Conservation (phyloP, 2,113 vertebrate genomes). For the Tachysurus fulvidraco region DNA sequence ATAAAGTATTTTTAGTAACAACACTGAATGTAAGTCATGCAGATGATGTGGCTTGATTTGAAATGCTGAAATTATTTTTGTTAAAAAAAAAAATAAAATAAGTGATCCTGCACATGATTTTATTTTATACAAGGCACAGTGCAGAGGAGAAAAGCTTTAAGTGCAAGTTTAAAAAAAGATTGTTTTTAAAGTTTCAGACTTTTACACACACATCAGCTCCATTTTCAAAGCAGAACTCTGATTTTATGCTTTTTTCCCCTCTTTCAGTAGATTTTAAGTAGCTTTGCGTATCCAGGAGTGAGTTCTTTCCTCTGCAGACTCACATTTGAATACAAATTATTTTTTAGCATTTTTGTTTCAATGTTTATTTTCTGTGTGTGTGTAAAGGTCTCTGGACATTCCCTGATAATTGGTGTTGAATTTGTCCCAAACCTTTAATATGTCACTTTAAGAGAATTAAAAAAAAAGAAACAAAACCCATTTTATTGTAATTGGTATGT, state of each 20-base stretch:
- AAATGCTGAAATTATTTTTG: conserved; percentile 83
- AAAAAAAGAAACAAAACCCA: conserved; percentile 59
- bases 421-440: conserved; percentile 64
- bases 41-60: conserved; percentile 77
- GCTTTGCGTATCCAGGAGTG: too few relatives aligned
- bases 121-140: too few relatives aligned
- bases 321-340: not conserved
- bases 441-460: conserved; percentile 61
- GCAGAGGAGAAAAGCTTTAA: too few relatives aligned
- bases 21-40: conserved; percentile 85
- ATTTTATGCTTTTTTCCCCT: not conserved
- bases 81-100: conserved; percentile 62
- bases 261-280: too few relatives aligned
- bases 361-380: conserved; percentile 44
- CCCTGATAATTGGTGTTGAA: conserved; percentile 70
- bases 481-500: conserved; percentile 59
- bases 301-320: too few relatives aligned
- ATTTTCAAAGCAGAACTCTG: not conserved
- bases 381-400: conserved; percentile 61
- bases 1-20: conserved; percentile 97
- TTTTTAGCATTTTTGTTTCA: not conserved
- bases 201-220: conserved; percentile 52
- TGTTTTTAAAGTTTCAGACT: conserved; percentile 51
- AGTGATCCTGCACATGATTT: conserved; percentile 62
- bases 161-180: conserved; percentile 57